These are phyloP conservation scores for Psittacula derbiana DNA, from an alignment of 2,797 vertebrate species.

Conservation along the genomic window DNA sequence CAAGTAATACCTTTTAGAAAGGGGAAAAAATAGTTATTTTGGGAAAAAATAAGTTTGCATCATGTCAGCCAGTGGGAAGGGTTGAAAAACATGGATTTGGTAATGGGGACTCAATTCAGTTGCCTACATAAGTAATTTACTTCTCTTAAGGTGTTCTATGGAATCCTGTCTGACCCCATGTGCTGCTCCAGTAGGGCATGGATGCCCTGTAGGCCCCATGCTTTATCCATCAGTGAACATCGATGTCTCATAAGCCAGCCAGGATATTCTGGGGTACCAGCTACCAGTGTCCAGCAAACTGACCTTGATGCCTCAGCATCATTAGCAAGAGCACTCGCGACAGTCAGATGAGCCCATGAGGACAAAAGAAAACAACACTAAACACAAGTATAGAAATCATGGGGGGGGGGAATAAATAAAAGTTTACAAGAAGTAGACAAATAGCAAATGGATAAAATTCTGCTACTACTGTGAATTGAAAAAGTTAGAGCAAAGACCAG, in stretches of 20 bases:
- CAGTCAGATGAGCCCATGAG: not conserved
- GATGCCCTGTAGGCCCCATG: not conserved
- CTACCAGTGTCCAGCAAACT: not conserved
- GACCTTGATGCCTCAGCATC: not conserved
- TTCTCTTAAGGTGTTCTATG: not conserved
- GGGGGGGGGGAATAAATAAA: rapidly evolving
- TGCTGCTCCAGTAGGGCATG: not conserved
- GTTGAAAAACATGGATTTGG: not conserved
- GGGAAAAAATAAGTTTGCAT: not conserved
- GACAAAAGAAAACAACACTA: not conserved
- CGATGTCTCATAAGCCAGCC: not conserved
- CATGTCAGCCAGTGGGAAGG: not conserved
- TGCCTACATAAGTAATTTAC: not conserved
- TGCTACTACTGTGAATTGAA: not conserved
- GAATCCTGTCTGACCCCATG: not conserved
- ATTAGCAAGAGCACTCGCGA: not conserved
- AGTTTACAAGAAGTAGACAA: not conserved
- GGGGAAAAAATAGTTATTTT: not conserved
- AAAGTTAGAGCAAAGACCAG: not conserved
- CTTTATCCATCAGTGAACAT: not conserved
- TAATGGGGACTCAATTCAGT: not conserved
- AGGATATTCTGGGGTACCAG: not conserved
- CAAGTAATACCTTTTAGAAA: not conserved
- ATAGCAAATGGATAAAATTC: not conserved
- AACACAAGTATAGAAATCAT: not conserved